Evolutionary conservation across 2,888 invertebrate species (phyloP), one percentile per base, ranked within the genome.

Genomic region (Muscina levida): DNA sequence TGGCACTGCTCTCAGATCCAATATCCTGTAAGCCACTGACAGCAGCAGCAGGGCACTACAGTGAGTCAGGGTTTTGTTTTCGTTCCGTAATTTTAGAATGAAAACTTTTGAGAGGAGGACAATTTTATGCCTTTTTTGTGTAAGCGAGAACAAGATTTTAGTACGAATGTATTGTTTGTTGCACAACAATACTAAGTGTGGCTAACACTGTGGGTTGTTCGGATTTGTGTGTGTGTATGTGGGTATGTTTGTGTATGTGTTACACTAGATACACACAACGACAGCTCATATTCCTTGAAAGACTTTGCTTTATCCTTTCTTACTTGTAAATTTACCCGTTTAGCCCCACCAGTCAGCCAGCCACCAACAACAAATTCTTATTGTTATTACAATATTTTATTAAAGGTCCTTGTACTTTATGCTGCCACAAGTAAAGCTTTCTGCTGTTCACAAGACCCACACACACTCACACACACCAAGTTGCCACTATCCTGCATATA

Each of bases 381-480:
- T 48, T 70, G 68, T 79, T 72, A 68, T 79, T 71, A 65, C 65
- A 39, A 31, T 73, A 48, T 44, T n/a, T n/a, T 59, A 24, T 48
- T 48, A 72, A 76, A 79, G 76, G 79, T 79, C 76, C 79, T 79
- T 79, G 79, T 79, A 62, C 79, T 72, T 53, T 48, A 59, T 22
- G 31, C 3, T 31, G 8, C 8, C n/a, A 31, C 3, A 8, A 31
- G 31, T 5, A 31, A 31, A 72, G 51, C 39, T 59, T n/a, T 56
- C 24, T 42, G 24, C 13, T 39, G 62, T 62, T 62, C 42, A 62
- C 42, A 39, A 22, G 62, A 37, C 59, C 4, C 17, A 17, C 5
- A 17, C 15, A 15, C 6, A 17, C 6, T 6, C 15, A 8, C 8
- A 31, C 31, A 31, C n/a, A n/a, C n/a, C n/a, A n/a, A n/a, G n/a